Base-by-base conservation (phyloP, 2,797 vertebrate genomes). In the Gallinago nigripennis region DNA sequence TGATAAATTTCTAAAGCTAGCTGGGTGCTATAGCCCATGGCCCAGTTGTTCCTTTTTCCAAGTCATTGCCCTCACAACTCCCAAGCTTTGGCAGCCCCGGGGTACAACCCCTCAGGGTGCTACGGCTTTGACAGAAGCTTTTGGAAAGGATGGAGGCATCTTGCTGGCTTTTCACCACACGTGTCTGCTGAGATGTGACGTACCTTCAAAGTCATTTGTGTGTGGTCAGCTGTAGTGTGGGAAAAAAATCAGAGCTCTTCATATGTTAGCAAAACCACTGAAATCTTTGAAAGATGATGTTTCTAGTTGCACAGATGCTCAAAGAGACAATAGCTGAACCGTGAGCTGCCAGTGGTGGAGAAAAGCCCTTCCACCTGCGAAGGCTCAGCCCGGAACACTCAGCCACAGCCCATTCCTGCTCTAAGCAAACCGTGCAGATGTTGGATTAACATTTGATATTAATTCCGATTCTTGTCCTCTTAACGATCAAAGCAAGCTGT, bases 1-100 rank as follows among this genome's bases (percentile, higher is more conserved):
- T 65, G 69, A 79, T 88, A 92, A 54, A 88, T 95, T 96, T 90
- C 83, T 91, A 90, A 94, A 91, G 81, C 94, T 84, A 92, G 13
- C 24, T 2, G 1, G n/a, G 27, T 92, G 35, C 61, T 87, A 51
- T 25, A 83, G 84, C 60, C 72, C 41, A 14, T 72, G 86, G 75
- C 46, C 39, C 56, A 57, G 17, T 81, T 91, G 41, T 16, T 83
- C 37, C 65, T 92, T 77, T 89, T 89, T 81, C 85, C 71, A 92
- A 79, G 58, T 51, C 50, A 56, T 61, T 94, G 51, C 46, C 58
- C 60, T 94, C 86, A 60, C 53, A 87, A 27, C 39, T 68, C 39
- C 71, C 23, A 75, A 23, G 54, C 60, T 76, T 69, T 3, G 5
- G 70, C 11, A 20, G n/a, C 65, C 37, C 12, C 3, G 0, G 30